These are phyloP conservation scores for Scopus umbretta DNA, from an alignment of 2,113 vertebrate species.

Conservation along the genomic window DNA sequence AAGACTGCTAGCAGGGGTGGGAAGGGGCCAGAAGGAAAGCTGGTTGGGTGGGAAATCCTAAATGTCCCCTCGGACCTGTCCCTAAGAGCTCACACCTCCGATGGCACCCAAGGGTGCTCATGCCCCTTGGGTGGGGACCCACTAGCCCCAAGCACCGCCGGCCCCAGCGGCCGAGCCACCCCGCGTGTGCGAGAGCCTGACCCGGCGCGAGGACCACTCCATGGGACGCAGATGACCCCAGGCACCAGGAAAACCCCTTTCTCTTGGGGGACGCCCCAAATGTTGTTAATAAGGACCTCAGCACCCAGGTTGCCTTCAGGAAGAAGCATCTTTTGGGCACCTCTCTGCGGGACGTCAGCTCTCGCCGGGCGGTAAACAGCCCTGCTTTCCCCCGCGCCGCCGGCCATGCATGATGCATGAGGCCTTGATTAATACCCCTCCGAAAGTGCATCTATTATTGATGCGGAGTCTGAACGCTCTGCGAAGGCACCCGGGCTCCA, in stretches of 20 bases:
- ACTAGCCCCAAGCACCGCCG: not conserved
- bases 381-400: accelerated
- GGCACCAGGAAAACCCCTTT: accelerated
- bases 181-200: accelerated
- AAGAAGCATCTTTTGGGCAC: not conserved
- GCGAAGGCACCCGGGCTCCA: not conserved
- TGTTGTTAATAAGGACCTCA: accelerated
- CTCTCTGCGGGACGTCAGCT: accelerated
- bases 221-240: not conserved
- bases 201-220: not conserved
- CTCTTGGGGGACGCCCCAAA: accelerated
- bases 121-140: not conserved
- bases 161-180: not conserved
- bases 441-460: not conserved
- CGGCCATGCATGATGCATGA: not conserved
- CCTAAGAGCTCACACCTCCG: not conserved
- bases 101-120: not conserved
- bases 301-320: not conserved
- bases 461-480: not conserved
- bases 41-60: not conserved
- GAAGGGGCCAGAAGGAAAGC: not conserved
- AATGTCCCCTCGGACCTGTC: not conserved
- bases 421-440: not conserved
- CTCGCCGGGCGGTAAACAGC: accelerated
- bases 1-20: not conserved